Evolutionary conservation across 1,140 invertebrate genomes (phyloP).

Genomic region (Lordiphosa mommai): DNA sequence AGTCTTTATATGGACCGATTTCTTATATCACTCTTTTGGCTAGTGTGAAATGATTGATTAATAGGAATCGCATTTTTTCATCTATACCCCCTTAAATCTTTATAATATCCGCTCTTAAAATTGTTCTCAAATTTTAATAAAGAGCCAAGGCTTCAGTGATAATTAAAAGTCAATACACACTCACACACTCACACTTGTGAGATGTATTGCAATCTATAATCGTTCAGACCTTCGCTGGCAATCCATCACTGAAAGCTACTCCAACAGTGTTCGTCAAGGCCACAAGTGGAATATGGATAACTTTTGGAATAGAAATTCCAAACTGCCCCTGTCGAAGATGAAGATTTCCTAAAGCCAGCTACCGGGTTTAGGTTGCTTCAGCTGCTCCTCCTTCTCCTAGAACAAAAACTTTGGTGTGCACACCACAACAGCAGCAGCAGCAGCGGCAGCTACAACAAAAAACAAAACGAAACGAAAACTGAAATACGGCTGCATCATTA

Average conservation of each 20-base stretch:
- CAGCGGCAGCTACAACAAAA: conserved; percentile 31
- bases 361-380: conserved; percentile 34
- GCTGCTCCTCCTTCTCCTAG: conserved; percentile 20
- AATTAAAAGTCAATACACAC: conserved; percentile 62
- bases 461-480: conserved; percentile 77
- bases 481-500: conserved; percentile 80
- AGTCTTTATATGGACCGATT: too few relatives aligned
- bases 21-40: too few relatives aligned
- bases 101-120: neutral
- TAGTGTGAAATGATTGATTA: too few relatives aligned
- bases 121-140: conserved; percentile 7
- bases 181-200: conserved; percentile 24
- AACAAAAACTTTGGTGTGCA: conserved; percentile 49
- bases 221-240: conserved; percentile 47
- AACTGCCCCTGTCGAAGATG: conserved; percentile 30
- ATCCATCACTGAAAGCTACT: conserved; percentile 45
- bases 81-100: neutral
- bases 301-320: conserved; percentile 60
- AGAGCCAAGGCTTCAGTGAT: conserved; percentile 15
- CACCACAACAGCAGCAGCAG: neutral
- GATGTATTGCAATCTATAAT: conserved; percentile 72
- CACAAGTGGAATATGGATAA: conserved; percentile 50
- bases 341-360: conserved; percentile 63
- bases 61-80: too few relatives aligned
- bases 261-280: conserved; percentile 6